These are phyloP conservation scores for Lates japonicus DNA, from an alignment of 2,797 vertebrate genomes.

Conservation along the genomic window DNA sequence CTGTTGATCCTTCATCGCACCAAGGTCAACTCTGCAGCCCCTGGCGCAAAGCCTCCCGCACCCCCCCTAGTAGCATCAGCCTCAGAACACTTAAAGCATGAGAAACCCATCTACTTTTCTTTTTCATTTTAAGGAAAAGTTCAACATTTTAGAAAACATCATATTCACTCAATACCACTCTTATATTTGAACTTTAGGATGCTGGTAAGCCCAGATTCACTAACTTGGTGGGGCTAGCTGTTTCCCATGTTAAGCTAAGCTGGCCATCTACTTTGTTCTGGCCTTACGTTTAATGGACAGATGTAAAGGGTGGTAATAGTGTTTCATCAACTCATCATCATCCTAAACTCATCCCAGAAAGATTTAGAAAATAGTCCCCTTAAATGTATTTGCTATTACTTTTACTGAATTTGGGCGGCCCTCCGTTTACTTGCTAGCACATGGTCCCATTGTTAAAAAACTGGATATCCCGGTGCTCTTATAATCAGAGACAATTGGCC, in stretches of 20 bases:
- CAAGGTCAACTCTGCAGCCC: conserved; percentile 61
- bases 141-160: conserved; percentile 2
- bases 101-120: conserved; percentile 19
- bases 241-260: neutral
- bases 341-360: too few species aligned
- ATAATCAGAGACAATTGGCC: conserved; percentile 15
- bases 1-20: conserved; percentile 61
- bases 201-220: too few species aligned
- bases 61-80: conserved; percentile 31
- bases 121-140: too few species aligned
- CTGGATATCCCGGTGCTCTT: conserved; percentile 21
- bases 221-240: too few species aligned
- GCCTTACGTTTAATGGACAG: neutral
- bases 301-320: neutral
- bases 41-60: conserved; percentile 17
- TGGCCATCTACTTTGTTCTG: neutral
- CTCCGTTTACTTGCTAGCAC: too few species aligned
- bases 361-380: neutral
- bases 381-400: neutral
- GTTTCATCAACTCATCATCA: neutral
- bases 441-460: conserved; percentile 14
- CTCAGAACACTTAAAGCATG: conserved; percentile 24
- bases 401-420: conserved; percentile 3
- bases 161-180: neutral
- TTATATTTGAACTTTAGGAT: neutral